These are phyloP conservation scores for Diabrotica balteata DNA, from an alignment of 2,888 invertebrate species.

Conservation along the genomic window DNA sequence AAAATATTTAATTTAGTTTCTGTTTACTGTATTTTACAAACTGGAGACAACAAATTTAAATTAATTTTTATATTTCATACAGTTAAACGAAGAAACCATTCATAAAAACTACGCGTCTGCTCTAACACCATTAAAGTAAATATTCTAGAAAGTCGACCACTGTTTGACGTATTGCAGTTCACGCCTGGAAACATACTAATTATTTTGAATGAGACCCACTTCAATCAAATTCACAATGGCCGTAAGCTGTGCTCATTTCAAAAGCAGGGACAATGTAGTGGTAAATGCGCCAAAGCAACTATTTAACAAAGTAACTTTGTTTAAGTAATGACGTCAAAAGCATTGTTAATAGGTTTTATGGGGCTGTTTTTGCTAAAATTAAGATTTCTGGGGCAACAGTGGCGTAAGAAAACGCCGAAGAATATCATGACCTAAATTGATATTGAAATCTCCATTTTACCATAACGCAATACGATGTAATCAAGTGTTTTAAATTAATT, in stretches of 20 bases:
- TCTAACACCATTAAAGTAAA: too few relatives aligned
- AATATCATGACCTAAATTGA: too few relatives aligned
- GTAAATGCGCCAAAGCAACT: slow-evolving; percentile 24
- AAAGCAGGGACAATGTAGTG: slow-evolving; percentile 16
- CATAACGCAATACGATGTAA: too few relatives aligned
- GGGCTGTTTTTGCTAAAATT: slow-evolving; percentile 4
- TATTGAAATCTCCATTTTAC: too few relatives aligned
- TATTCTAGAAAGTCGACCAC: background rate
- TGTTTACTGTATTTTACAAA: too few relatives aligned
- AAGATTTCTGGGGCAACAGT: slow-evolving; percentile 6
- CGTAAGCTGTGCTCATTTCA: slow-evolving; percentile 14
- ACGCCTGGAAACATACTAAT: slow-evolving; percentile 14
- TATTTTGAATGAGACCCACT: slow-evolving; percentile 15
- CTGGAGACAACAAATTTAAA: too few relatives aligned
- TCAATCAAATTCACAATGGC: slow-evolving; percentile 21
- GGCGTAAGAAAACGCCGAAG: background rate
- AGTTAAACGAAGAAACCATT: too few relatives aligned
- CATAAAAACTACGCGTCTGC: too few relatives aligned
- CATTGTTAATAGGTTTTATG: slow-evolving; percentile 26
- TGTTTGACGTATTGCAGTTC: slow-evolving; percentile 16
- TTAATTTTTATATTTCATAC: too few relatives aligned
- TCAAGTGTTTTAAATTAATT: too few relatives aligned
- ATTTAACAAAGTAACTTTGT: slow-evolving; percentile 24
- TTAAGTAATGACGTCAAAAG: slow-evolving; percentile 24
- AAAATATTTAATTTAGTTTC: too few relatives aligned